Base-by-base conservation (phyloP, 2,113 vertebrate genomes). In the Phasianus colchicus region DNA sequence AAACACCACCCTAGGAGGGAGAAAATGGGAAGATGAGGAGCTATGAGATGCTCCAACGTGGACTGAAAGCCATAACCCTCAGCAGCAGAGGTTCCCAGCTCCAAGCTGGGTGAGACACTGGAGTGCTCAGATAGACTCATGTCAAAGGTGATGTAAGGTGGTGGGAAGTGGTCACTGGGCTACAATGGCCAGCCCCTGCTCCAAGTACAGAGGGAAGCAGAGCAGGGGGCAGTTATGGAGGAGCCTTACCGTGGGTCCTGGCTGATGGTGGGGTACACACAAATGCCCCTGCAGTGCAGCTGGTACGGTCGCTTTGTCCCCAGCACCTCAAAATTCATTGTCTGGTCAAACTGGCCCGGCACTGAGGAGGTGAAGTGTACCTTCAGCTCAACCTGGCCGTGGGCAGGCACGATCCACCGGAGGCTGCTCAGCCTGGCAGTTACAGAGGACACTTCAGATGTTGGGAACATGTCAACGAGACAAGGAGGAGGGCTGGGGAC, bases 331-430 rank as follows among this genome's bases (percentile, higher is more conserved):
- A 99, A 99, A 88, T 96, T 98, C 67, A 99, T 97, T 0, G 84
- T 98, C 92, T 99, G 98, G 27, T 98, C 97, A 95, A 98, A 99
- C 12, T 75, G 97, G 14, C 98, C 99, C 1, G 74, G 43, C 6
- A 86, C 81, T 0, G 22, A 66, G 21, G 99, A 98, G 65, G 97
- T 96, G 96, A 99, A 99, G 90, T 95, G 97, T 21, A 99, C 64
- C 83, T 92, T 98, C 74, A 99, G 60, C 1, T 89, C 71, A 73
- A 99, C 97, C 88, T 98, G 94, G 2, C 98, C 96, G 0, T 69
- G 91, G 47, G 98, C 96, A 11, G 98, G 98, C 29, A 99, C 98
- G 2, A 98, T 86, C 99, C 99, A 99, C 34, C 98, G 98, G 94
- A 97, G 99, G 42, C 60, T 82, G 24, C 82, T 98, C 78, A 98